Percentiles rank a stretch among this genome's conserved stretches.
Evolutionary conservation across 2,888 invertebrate genomes (phyloP).

Genomic region (Rugalucina vietnamica): DNA sequence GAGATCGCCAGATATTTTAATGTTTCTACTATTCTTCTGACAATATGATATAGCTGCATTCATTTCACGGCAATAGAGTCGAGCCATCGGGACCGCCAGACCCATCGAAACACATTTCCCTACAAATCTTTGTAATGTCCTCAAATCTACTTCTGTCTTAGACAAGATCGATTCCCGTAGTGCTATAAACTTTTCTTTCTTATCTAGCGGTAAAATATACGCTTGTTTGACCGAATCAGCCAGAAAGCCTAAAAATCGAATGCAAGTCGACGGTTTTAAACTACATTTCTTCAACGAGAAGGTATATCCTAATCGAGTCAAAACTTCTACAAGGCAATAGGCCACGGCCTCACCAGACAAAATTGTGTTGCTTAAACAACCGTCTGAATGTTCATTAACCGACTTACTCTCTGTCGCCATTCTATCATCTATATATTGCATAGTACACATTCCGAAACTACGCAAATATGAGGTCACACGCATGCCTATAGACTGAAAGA

Average conservation of each 20-base stretch:
- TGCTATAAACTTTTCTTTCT: no score
- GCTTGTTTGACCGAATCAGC: no score
- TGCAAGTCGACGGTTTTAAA: not conserved
- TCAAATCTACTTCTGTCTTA: no score
- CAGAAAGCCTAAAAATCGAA: conserved; percentile 36
- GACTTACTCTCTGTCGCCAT: not conserved
- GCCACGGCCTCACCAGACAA: not conserved
- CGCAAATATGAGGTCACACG: conserved; percentile 23
- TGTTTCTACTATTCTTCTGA: conserved; percentile 19
- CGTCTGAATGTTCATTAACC: no score
- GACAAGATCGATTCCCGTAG: no score
- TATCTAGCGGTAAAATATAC: no score
- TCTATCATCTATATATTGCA: conserved; percentile 32
- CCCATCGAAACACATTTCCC: conserved; percentile 51
- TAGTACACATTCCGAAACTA: not conserved
- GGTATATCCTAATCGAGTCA: conserved; percentile 47
- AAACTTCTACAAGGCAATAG: conserved; percentile 15
- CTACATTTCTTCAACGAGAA: conserved; percentile 27
- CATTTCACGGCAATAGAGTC: conserved; percentile 42
- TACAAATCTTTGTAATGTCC: conserved; percentile 29
- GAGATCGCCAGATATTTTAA: conserved; percentile 10
- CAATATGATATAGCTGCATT: conserved; percentile 41
- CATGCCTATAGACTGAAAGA: conserved; percentile 35
- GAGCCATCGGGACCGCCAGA: conserved; percentile 38
- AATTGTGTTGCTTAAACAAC: not conserved